Evolutionary conservation across 92 coral and sea anemone genomes (phyloP), one percentile per base, ranked within the genome.

Genomic region (Bergia sp.): DNA sequence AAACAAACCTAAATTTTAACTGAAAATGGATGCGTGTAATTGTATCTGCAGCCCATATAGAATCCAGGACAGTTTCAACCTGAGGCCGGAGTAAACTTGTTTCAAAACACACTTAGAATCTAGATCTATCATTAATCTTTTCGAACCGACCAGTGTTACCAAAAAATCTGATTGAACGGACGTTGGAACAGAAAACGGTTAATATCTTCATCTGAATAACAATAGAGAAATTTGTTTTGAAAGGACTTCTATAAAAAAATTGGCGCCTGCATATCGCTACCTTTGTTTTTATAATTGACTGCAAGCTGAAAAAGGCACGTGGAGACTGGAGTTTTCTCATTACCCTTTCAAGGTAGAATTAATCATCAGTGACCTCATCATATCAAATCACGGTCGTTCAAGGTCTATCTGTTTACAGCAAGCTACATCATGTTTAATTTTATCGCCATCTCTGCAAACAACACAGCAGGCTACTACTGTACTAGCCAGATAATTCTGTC

Each of bases 121-220:
- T 47, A 4, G 4, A 47, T 47, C 53, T 47, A 47, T 47, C 53
- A n/a, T 61, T 61, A 61, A 18, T 61, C 29, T 20, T 61, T 1
- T 61, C 37, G 12, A 21, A 12, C 7, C 78, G 7, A 12, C 7
- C 18, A 23, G 40, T 49, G 18, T 79, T 0, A 15, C 38, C 11
- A 77, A 53, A 39, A 77, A 77, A 21, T 42, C 69, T 16, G 12
- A 76, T 73, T 43, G 7, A 61, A 39, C 20, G 29, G 11, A 40
- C 7, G 9, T 50, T 2, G 20, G 40, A 21, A 38, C 37, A 40
- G 71, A 55, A 82, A 65, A 82, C 76, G 58, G 77, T 82, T 61
- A 42, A 16, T 73, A n/a, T 76, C 58, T 36, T 65, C 43, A 87
- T 76, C 40, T 77, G 77, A 87, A 87, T 87, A 87, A 77, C 89